Conservation (phyloP, 2,797 vertebrate genomes). For the Gastrophryne carolinensis region DNA sequence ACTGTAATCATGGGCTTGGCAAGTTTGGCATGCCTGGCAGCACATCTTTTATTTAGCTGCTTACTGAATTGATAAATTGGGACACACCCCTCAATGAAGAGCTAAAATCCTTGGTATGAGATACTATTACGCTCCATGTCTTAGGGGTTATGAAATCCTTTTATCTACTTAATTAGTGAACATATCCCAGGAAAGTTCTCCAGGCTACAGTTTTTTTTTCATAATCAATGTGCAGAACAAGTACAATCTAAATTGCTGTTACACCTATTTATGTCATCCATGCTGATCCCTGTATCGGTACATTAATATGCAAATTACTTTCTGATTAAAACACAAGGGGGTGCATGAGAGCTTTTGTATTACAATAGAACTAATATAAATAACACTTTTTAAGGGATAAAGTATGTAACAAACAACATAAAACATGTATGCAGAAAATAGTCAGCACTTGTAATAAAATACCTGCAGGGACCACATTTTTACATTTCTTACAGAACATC, state of each 20-base stretch:
- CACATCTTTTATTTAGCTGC: constrained; percentile 42
- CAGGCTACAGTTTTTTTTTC: constrained; percentile 40
- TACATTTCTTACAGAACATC: too few species aligned
- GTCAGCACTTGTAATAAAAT: too few species aligned
- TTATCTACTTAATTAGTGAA: constrained; percentile 37
- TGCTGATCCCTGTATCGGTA: constrained; percentile 7
- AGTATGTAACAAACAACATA: too few species aligned
- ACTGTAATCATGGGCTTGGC: constrained; percentile 50
- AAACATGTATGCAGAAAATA: too few species aligned
- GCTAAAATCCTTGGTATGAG: constrained; percentile 5
- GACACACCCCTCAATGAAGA: constrained; percentile 45
- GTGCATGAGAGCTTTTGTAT: too few species aligned
- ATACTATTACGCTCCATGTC: constrained; percentile 37
- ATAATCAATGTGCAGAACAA: constrained; percentile 32
- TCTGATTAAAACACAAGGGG: constrained; percentile 3
- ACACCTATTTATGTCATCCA: constrained; percentile 8
- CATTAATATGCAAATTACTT: constrained; percentile 31
- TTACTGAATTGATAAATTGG: constrained; percentile 50
- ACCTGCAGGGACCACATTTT: too few species aligned
- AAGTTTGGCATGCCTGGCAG: constrained; percentile 50
- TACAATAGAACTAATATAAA: too few species aligned
- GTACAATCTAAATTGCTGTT: constrained; percentile 7
- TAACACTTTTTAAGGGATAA: too few species aligned
- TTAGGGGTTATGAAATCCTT: constrained; percentile 45
- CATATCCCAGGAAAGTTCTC: constrained; percentile 25